Conservation (phyloP, 2,797 vertebrate species). For the Natrix natrix region DNA sequence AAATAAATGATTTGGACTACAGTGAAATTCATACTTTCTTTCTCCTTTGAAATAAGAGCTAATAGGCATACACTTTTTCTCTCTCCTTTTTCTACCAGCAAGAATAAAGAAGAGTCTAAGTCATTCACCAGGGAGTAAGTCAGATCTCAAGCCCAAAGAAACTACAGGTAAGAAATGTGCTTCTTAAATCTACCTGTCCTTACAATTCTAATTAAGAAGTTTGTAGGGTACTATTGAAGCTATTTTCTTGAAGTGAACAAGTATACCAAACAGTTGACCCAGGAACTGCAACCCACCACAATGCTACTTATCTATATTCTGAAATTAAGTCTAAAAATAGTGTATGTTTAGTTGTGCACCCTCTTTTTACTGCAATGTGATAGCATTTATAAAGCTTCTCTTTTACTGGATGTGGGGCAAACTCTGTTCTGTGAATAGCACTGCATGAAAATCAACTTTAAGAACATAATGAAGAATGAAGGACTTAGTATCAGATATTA, state of each 20-base stretch:
- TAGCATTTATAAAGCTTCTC: background rate
- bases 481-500: background rate
- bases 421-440: background rate
- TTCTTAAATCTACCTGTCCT: background rate
- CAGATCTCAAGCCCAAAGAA: constrained; percentile 7
- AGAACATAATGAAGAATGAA: background rate
- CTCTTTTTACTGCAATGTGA: background rate
- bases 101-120: constrained; percentile 6
- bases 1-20: background rate
- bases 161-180: constrained; percentile 13
- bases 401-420: background rate
- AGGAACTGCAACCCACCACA: background rate
- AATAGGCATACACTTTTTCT: background rate
- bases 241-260: background rate
- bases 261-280: background rate
- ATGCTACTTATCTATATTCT: background rate
- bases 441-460: background rate
- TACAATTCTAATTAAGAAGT: background rate
- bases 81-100: constrained; percentile 8
- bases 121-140: constrained; percentile 21
- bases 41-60: constrained; percentile 31
- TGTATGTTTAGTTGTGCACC: background rate
- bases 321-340: background rate
- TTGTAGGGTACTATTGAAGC: background rate
- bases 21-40: constrained; percentile 19